Evolutionary conservation across 2,113 vertebrate species (phyloP).

Genomic region (Scortum barcoo): DNA sequence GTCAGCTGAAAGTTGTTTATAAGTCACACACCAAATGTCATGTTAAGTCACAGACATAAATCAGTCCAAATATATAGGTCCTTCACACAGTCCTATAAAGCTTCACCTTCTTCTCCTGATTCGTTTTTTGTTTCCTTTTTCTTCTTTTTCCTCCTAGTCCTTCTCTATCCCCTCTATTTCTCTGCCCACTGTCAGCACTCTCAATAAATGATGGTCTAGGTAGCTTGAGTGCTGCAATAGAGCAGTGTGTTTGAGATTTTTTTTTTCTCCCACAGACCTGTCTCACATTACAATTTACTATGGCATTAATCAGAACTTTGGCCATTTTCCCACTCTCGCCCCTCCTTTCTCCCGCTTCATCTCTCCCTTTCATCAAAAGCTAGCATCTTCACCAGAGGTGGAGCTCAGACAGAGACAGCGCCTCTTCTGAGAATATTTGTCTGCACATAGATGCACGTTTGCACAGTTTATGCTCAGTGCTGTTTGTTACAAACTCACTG

Average conservation of each 20-base stretch:
- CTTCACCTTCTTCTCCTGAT: neutral
- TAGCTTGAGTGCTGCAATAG: conserved; percentile 57
- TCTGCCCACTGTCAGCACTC: conserved; percentile 39
- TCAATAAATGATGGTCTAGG: conserved; percentile 58
- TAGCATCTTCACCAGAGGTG: conserved; percentile 8
- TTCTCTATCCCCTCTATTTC: conserved; percentile 34
- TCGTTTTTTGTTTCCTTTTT: conserved; percentile 5
- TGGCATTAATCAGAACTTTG: conserved; percentile 64
- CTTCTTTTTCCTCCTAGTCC: conserved; percentile 26
- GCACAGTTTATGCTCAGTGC: neutral
- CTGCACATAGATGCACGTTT: neutral
- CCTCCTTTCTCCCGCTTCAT: conserved; percentile 1
- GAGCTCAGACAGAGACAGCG: conserved; percentile 20
- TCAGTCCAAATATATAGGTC: neutral
- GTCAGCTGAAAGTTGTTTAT: neutral
- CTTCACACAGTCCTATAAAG: neutral
- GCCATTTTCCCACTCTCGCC: conserved; percentile 43
- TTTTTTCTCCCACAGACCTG: conserved; percentile 47
- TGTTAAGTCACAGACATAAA: neutral
- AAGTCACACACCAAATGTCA: neutral
- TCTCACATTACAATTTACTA: conserved; percentile 63
- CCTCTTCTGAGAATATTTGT: neutral
- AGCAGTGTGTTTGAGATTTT: conserved; percentile 50
- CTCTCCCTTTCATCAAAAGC: conserved; percentile 35
- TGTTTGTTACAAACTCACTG: neutral